Evolutionary conservation across 2,113 vertebrate species (phyloP).

Genomic region (Aegithalos caudatus): DNA sequence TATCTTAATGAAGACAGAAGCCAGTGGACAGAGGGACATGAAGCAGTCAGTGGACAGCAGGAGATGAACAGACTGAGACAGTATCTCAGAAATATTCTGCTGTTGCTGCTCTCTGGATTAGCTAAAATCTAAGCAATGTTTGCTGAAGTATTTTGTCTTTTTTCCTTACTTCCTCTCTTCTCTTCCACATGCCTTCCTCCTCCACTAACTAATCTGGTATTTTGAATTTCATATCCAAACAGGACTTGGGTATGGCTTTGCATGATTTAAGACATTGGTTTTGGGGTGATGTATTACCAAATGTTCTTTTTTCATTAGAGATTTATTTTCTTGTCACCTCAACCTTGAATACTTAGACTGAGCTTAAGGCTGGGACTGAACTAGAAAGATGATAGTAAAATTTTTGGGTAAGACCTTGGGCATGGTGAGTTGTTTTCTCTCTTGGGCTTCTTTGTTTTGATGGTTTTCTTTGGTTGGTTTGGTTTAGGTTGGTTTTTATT

Average conservation of each 20-base stretch:
- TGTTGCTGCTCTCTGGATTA: not conserved
- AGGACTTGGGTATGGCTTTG: not conserved
- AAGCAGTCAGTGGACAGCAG: not conserved
- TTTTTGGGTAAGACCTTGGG: not conserved
- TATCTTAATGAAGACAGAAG: not conserved
- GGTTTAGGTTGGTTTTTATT: not conserved
- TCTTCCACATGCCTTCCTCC: not conserved
- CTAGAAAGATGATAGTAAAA: not conserved
- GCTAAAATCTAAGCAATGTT: not conserved
- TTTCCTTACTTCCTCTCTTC: not conserved
- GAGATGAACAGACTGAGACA: not conserved
- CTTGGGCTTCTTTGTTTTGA: not conserved
- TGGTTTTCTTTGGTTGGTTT: not conserved
- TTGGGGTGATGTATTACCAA: not conserved
- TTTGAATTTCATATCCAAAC: not conserved
- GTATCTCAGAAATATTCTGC: not conserved
- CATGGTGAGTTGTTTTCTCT: not conserved
- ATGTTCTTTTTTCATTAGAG: not conserved
- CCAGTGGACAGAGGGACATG: not conserved
- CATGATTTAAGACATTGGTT: not conserved
- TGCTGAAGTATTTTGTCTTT: not conserved
- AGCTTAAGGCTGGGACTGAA: not conserved
- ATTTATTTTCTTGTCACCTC: not conserved
- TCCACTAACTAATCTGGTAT: not conserved
- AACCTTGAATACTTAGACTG: not conserved